These are phyloP conservation scores for Periplaneta americana DNA, from an alignment of 1,140 invertebrate genomes.

Conservation along the genomic window DNA sequence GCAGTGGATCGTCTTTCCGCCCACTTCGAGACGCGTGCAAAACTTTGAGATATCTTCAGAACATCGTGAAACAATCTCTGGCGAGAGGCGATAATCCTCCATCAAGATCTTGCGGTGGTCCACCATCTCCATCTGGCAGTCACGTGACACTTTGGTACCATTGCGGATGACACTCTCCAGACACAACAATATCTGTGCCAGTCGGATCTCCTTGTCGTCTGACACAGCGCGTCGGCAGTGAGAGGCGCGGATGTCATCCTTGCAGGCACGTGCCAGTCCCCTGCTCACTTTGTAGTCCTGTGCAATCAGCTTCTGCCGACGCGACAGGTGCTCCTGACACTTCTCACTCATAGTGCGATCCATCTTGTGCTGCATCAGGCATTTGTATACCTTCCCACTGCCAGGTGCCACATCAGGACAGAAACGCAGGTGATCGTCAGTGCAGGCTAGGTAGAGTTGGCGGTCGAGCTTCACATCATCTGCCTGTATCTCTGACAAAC, in stretches of 20 bases:
- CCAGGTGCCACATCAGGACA: conserved; percentile 61
- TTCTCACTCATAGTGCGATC: conserved; percentile 54
- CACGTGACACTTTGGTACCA: conserved; percentile 59
- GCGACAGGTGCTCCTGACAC: conserved; percentile 79
- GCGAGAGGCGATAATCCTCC: conserved; percentile 88
- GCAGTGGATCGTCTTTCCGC: conserved; percentile 91
- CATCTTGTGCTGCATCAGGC: conserved; percentile 81
- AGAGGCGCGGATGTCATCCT: conserved; percentile 81
- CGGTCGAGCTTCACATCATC: conserved; percentile 89
- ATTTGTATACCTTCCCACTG: conserved; percentile 86
- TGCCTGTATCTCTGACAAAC: conserved; percentile 83
- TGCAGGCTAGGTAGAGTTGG: conserved; percentile 85
- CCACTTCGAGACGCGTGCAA: conserved; percentile 63
- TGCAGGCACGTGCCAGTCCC: conserved; percentile 82
- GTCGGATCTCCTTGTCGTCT: conserved; percentile 63
- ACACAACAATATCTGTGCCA: conserved; percentile 90
- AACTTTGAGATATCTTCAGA: conserved; percentile 74
- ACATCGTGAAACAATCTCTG: conserved; percentile 87
- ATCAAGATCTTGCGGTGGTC: conserved; percentile 86
- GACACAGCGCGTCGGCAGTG: conserved; percentile 68
- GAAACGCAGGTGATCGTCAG: conserved; percentile 70
- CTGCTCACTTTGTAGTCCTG: conserved; percentile 89
- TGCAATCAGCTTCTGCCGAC: conserved; percentile 80
- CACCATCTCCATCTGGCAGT: conserved; percentile 80
- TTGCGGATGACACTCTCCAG: conserved; percentile 81